These are phyloP conservation scores for Alcedo quadribrachys DNA, from an alignment of 2,797 vertebrate genomes.

Conservation along the genomic window DNA sequence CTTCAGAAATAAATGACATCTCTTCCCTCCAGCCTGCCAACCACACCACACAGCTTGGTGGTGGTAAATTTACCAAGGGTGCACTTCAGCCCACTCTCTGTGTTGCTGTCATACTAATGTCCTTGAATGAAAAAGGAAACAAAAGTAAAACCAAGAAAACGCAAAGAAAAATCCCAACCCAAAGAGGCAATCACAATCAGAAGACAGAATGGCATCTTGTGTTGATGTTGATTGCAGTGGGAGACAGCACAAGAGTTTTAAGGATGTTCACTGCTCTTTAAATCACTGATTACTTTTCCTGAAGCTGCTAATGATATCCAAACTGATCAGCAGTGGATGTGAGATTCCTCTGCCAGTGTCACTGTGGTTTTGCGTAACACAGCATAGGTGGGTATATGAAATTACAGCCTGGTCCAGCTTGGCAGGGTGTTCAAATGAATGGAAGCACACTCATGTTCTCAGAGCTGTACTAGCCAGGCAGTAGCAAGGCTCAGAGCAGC, in stretches of 20 bases:
- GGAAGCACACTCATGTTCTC: rapidly evolving
- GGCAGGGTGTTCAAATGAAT: neutral
- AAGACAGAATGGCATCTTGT: neutral
- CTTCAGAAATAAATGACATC: neutral
- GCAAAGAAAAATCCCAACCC: neutral
- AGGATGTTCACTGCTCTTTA: neutral
- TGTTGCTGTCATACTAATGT: neutral
- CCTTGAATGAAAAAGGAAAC: neutral
- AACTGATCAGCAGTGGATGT: neutral
- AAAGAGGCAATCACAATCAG: neutral
- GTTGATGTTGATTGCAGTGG: neutral
- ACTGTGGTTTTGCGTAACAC: rapidly evolving
- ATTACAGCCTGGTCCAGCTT: rapidly evolving
- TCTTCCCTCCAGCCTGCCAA: too few species aligned
- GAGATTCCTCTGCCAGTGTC: neutral
- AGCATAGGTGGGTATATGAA: neutral
- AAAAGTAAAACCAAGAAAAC: neutral
- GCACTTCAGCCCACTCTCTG: neutral
- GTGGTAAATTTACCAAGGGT: neutral
- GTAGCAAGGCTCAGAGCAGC: neutral
- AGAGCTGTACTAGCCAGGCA: rapidly evolving
- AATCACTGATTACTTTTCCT: neutral
- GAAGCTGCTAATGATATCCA: neutral
- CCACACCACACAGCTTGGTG: too few species aligned
- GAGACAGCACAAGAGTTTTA: neutral